These are phyloP conservation scores for Lepilemur ruficaudatus DNA, from an alignment of 2,797 vertebrate genomes.

Conservation along the genomic window DNA sequence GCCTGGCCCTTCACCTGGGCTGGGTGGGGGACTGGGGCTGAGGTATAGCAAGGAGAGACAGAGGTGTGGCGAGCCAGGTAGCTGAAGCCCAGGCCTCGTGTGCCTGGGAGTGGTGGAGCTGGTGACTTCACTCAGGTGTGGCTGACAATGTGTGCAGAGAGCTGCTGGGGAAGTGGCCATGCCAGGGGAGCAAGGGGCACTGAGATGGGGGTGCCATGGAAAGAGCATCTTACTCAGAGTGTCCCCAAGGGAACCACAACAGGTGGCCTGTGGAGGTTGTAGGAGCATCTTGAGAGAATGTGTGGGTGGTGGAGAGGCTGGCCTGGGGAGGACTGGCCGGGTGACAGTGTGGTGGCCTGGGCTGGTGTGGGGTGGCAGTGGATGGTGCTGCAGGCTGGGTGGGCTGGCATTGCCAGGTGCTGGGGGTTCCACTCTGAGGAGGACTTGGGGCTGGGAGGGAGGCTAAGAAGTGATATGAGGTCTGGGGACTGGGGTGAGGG, in stretches of 20 bases:
- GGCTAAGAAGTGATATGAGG: neutral
- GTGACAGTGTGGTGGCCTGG: neutral
- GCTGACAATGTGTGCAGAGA: conserved; percentile 3
- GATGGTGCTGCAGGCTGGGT: neutral
- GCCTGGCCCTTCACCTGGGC: conserved; percentile 22
- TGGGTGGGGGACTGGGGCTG: neutral
- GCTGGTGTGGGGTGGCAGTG: neutral
- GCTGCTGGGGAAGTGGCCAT: neutral
- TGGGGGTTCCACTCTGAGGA: neutral
- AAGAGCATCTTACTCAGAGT: neutral
- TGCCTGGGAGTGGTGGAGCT: neutral
- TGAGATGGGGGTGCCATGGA: neutral
- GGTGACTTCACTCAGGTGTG: conserved; percentile 8
- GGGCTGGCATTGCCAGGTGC: neutral
- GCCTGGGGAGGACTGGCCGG: neutral
- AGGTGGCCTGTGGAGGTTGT: neutral
- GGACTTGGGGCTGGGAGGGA: neutral
- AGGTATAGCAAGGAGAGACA: neutral
- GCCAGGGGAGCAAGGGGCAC: neutral
- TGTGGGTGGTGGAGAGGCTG: neutral
- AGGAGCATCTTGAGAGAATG: neutral
- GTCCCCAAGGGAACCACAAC: neutral
- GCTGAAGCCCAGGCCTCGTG: neutral
- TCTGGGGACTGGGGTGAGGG: neutral
- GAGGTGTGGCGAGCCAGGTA: neutral